Evolutionary conservation across 2,888 invertebrate species (phyloP), one percentile per base, ranked within the genome.

Genomic region (Epistrophe eligans): DNA sequence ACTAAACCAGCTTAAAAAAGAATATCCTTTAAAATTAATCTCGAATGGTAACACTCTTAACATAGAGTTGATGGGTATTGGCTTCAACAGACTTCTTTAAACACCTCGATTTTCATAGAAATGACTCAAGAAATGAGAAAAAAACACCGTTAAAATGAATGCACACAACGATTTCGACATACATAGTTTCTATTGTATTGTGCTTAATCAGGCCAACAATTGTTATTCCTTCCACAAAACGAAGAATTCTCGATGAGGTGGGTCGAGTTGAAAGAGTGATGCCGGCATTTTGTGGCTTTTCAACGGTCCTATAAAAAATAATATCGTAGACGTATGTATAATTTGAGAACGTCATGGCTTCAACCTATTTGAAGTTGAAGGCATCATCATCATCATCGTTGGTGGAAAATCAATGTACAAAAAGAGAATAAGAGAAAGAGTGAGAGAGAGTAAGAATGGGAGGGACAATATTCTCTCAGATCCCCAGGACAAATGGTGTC

Each of bases 241-340:
- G 9, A 50, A 38, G 52, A n/a, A 2, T 52, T 52, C 24, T 35
- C 9, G 4, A n/a, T 24, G 38, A 9, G 19, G 50, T 50, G 19
- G n/a, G n/a, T n/a, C n/a, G n/a, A 32, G 71, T 58, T 45, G 24
- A 45, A 57, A 60, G 48, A 50, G 57, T 45, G 4, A 50, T 64
- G 64, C 85, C 85, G 85, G 81, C 79, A 35, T 84, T 84, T 79
- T 40, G 15, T 50, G 66, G 48, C 15, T 60, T 80, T 40, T 67
- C 55, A 70, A 81, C 70, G 57, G 66, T 66, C 58, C 71, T 66
- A 24, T 24, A 45, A 38, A 19, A 74, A 50, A 66, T 38, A 70
- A 15, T 55, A 62, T 80, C 57, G 73, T 81, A 77, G 73, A 73
- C 60, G 60, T 50, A 60, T 57, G 60, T 50, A 60, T 57, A 38